Conservation (phyloP, 2,888 invertebrate species). For the Latrodectus hesperus region DNA sequence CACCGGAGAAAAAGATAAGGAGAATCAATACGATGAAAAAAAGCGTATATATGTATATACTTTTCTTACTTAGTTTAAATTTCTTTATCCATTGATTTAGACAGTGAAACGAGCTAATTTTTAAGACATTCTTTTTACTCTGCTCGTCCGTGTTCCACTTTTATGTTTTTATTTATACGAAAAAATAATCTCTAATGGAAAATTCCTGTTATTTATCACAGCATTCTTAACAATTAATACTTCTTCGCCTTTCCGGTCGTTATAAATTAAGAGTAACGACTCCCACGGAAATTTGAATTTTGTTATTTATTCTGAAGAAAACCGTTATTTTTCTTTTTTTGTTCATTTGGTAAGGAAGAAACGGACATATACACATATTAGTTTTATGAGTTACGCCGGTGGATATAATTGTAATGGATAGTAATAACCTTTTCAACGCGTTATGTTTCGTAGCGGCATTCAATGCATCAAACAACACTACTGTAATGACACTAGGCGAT, state of each 20-base stretch:
- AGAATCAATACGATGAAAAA: background rate
- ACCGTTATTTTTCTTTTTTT: background rate
- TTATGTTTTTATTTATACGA: background rate
- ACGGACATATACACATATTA: conserved; percentile 44
- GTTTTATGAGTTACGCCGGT: conserved; percentile 46
- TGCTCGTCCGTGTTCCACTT: background rate
- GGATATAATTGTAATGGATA: conserved; percentile 65
- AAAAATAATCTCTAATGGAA: conserved; percentile 42
- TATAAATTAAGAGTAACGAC: conserved; percentile 49
- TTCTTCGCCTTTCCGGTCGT: conserved; percentile 19
- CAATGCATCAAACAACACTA: conserved; percentile 62
- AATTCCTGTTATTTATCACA: conserved; percentile 61
- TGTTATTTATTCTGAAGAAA: background rate
- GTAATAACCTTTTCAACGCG: conserved; percentile 57
- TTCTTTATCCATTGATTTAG: conserved; percentile 50
- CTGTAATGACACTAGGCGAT: conserved; percentile 53
- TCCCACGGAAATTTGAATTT: conserved; percentile 38
- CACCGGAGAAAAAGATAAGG: conserved; percentile 11
- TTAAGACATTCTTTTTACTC: conserved; percentile 30
- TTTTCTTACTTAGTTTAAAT: background rate
- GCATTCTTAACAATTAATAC: conserved; percentile 63
- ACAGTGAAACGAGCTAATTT: conserved; percentile 43
- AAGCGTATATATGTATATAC: background rate
- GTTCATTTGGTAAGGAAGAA: background rate
- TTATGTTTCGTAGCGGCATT: conserved; percentile 58